These are phyloP conservation scores for Eulithis prunata DNA, from an alignment of 2,888 invertebrate species.

Conservation along the genomic window DNA sequence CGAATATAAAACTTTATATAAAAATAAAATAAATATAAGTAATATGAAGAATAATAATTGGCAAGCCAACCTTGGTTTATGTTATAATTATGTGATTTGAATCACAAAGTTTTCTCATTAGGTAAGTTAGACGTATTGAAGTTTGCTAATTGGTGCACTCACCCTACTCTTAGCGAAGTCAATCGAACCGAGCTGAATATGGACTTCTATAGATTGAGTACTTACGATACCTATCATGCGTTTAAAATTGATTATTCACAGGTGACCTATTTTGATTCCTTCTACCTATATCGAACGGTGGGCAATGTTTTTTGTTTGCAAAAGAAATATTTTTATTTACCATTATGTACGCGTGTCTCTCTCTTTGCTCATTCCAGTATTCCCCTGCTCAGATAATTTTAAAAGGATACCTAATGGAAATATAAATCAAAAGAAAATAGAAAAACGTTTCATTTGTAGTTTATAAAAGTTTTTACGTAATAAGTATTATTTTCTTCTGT, in stretches of 20 bases:
- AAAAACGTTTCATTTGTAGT: too few relatives aligned
- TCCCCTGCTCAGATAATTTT: too few relatives aligned
- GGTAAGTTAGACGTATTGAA: conserved; percentile 51
- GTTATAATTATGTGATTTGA: conserved; percentile 46
- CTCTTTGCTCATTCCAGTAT: too few relatives aligned
- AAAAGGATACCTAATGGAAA: too few relatives aligned
- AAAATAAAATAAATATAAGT: too few relatives aligned
- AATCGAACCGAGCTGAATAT: conserved; percentile 42
- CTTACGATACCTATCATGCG: conserved; percentile 7
- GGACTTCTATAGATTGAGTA: conserved; percentile 3
- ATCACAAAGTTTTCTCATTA: conserved; percentile 58
- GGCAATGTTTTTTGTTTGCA: background rate
- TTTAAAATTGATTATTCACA: conserved; percentile 1
- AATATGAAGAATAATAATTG: too few relatives aligned
- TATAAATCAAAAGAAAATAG: too few relatives aligned
- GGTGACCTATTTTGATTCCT: conserved; percentile 9
- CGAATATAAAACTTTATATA: too few relatives aligned
- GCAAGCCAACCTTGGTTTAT: too few relatives aligned
- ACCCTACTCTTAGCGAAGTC: conserved; percentile 44
- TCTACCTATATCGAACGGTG: background rate
- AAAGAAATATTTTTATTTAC: too few relatives aligned
- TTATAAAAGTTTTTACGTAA: background rate
- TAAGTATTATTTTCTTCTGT: background rate
- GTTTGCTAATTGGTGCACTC: conserved; percentile 52
- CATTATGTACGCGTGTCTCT: conserved; percentile 14